Percentiles rank a stretch among this genome's conserved stretches.
These are phyloP conservation scores for Pluvianellus socialis DNA, from an alignment of 2,113 vertebrate species.

Conservation along the genomic window DNA sequence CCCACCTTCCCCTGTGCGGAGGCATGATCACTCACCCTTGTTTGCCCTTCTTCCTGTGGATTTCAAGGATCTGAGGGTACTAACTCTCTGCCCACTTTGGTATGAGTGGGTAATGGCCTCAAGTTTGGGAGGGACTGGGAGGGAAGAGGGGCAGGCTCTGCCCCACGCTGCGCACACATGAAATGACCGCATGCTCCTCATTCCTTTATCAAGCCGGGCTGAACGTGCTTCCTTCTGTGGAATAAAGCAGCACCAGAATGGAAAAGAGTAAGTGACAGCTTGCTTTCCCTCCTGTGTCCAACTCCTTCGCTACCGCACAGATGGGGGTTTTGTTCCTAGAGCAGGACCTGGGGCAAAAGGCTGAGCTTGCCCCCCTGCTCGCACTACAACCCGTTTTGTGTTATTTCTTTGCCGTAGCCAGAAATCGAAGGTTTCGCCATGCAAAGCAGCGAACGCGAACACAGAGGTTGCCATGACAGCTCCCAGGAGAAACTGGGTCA, in stretches of 20 bases:
- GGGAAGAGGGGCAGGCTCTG: not conserved
- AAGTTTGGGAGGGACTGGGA: not conserved
- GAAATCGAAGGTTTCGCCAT: not conserved
- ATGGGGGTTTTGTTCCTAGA: not conserved
- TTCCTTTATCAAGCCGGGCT: not conserved
- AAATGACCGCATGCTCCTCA: not conserved
- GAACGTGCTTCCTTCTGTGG: not conserved
- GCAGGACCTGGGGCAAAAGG: not conserved
- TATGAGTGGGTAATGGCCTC: not conserved
- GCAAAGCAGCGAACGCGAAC: fast-evolving
- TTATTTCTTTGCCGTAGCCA: not conserved
- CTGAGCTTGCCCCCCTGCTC: not conserved
- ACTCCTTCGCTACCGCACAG: not conserved
- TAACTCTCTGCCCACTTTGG: not conserved
- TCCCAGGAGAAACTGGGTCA: not conserved
- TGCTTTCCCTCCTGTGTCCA: not conserved
- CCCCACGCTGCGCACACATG: not conserved
- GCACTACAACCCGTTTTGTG: too few species aligned
- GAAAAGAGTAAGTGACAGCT: not conserved
- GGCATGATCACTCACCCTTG: not conserved
- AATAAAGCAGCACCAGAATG: not conserved
- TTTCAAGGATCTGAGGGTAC: not conserved
- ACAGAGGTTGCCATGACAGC: conserved; percentile 10
- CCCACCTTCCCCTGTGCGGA: not conserved
- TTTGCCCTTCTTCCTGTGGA: not conserved